A percentile compares a stretch with the other conserved stretches of the same genome.
Conservation (phyloP, 2,113 vertebrate species). For the Solenodon paradoxus region DNA sequence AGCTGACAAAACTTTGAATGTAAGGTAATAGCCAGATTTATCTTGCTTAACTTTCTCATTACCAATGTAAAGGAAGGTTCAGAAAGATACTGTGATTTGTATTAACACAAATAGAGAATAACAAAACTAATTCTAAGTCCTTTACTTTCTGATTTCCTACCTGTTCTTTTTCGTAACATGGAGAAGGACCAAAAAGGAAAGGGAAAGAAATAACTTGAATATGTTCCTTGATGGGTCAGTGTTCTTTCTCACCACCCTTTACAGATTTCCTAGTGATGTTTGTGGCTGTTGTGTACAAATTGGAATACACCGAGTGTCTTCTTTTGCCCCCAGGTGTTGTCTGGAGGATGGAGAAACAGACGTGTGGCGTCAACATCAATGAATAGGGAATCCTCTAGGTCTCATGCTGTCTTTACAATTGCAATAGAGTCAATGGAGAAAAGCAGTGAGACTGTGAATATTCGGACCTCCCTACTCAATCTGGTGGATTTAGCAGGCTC, state of each 20-base stretch:
- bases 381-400: constrained; percentile 97
- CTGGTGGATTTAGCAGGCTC: constrained; percentile 97
- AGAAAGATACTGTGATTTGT: background rate
- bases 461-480: constrained; percentile 93
- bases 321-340: constrained; percentile 87
- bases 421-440: constrained; percentile 95
- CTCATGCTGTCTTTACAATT: constrained; percentile 96
- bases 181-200: background rate
- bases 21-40: background rate
- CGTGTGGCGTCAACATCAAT: constrained; percentile 96
- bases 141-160: background rate
- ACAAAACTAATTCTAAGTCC: background rate
- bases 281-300: background rate
- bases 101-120: background rate
- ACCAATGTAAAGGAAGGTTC: background rate
- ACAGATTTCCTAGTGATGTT: background rate
- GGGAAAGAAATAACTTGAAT: background rate
- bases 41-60: background rate
- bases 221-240: background rate
- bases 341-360: constrained; percentile 94
- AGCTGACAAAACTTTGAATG: background rate
- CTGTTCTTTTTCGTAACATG: background rate
- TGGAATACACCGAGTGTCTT: too few relatives aligned
- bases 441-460: constrained; percentile 90
- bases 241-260: background rate